A percentile compares a stretch with the other conserved stretches of the same genome.
Evolutionary conservation across 2,888 invertebrate species (phyloP).

Genomic region (Orthonevra nobilis): DNA sequence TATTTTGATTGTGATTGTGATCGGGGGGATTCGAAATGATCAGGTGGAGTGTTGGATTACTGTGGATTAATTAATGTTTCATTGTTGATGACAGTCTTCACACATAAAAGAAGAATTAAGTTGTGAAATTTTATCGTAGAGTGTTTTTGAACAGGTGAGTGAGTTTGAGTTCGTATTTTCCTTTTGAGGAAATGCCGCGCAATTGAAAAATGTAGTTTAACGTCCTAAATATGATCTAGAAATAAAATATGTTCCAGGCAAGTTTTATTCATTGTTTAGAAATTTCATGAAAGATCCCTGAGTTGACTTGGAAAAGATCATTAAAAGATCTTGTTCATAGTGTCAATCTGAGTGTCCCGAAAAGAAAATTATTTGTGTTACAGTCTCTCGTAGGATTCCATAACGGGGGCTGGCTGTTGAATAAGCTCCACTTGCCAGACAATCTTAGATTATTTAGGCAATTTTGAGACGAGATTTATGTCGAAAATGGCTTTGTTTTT

Average conservation of each 20-base stretch:
- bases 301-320: constrained; percentile 12
- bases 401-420: constrained; percentile 4
- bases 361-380: constrained; percentile 14
- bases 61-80: constrained; percentile 62
- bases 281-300: constrained; percentile 14
- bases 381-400: neutral
- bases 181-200: too few relatives aligned
- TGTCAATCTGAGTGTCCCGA: constrained; percentile 32
- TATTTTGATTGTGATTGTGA: constrained; percentile 42
- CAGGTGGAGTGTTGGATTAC: constrained; percentile 54
- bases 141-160: neutral
- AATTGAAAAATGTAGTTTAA: too few relatives aligned
- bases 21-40: constrained; percentile 8
- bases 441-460: constrained; percentile 22
- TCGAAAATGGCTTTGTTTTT: constrained; percentile 35
- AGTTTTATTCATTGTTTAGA: constrained; percentile 52
- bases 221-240: too few relatives aligned
- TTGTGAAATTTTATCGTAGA: constrained; percentile 10
- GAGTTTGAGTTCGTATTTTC: too few relatives aligned
- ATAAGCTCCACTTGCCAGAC: constrained; percentile 5
- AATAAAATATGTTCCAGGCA: too few relatives aligned
- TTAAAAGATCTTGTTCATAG: constrained; percentile 35
- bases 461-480: constrained; percentile 21
- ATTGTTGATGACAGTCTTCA: constrained; percentile 65
- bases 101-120: constrained; percentile 46